phyloP scores from a whole-genome alignment of 2,797 vertebrate genomes.

The Onychomys torridus region DNA sequence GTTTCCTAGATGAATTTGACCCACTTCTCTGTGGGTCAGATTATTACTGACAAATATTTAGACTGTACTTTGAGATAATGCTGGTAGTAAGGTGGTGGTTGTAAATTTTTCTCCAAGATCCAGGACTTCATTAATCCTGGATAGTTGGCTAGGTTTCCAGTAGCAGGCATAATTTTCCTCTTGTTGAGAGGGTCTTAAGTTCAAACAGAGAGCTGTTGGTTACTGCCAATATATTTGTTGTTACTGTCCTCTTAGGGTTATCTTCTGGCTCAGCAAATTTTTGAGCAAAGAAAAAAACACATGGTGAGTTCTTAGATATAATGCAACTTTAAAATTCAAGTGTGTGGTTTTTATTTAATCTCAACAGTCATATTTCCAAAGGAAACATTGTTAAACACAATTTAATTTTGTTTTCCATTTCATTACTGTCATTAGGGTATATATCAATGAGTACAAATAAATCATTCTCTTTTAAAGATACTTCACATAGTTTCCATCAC shows the following conservation, averaged over 20 bases:
- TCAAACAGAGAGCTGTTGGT: background rate
- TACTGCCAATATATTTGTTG: background rate
- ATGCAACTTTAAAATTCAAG: background rate
- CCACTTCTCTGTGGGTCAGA: background rate
- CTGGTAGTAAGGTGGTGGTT: background rate
- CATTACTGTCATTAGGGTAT: background rate
- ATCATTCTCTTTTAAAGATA: background rate
- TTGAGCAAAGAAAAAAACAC: slow-evolving; percentile 9
- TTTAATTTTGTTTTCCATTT: background rate
- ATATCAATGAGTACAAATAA: background rate
- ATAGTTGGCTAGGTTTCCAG: background rate
- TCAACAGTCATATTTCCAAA: background rate
- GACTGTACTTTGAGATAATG: background rate
- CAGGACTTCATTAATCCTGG: background rate
- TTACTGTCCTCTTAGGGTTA: background rate
- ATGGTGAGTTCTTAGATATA: background rate
- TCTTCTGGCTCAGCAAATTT: background rate
- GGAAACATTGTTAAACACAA: background rate
- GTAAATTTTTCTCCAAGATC: background rate
- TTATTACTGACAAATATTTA: background rate
- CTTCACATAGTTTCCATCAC: background rate
- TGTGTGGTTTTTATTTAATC: slow-evolving; percentile 11
- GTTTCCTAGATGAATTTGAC: background rate
- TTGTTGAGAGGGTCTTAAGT: background rate
- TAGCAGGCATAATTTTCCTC: background rate